phyloP scores from a whole-genome alignment of 2,888 invertebrate genomes.

The Gastracanthus pulcherrimus region DNA sequence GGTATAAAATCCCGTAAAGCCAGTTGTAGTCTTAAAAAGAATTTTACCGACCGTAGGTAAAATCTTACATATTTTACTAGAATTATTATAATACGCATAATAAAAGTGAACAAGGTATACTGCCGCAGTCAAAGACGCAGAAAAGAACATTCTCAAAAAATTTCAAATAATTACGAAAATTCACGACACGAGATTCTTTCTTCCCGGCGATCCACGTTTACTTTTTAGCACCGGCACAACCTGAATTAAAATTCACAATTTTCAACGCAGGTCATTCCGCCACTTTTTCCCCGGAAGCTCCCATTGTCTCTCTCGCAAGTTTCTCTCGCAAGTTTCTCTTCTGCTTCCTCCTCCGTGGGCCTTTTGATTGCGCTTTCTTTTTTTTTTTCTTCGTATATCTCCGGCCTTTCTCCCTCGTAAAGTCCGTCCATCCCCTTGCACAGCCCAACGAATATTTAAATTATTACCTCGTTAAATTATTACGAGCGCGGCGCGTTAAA shows the following conservation, averaged over 20 bases:
- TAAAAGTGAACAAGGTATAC: no score
- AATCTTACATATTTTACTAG: no score
- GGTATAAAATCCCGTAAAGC: background rate
- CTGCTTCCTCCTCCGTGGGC: constrained; percentile 5
- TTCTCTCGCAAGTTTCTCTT: background rate
- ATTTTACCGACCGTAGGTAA: no score
- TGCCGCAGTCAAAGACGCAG: no score
- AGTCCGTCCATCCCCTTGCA: background rate
- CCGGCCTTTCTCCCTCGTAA: constrained; percentile 25
- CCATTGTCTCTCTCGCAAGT: background rate
- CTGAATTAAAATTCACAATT: background rate
- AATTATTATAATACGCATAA: no score
- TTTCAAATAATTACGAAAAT: no score
- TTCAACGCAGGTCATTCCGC: background rate
- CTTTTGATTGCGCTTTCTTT: constrained; percentile 27
- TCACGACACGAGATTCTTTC: background rate
- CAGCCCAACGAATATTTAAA: constrained; percentile 58
- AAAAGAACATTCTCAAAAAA: no score
- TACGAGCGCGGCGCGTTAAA: constrained; percentile 40
- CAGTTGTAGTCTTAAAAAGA: background rate
- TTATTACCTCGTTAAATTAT: constrained; percentile 64
- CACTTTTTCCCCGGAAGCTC: background rate
- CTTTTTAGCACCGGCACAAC: background rate
- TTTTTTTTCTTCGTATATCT: background rate
- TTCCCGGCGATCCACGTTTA: no score